These are phyloP conservation scores for Diarsia rubi DNA, from an alignment of 2,888 invertebrate species.

Conservation along the genomic window DNA sequence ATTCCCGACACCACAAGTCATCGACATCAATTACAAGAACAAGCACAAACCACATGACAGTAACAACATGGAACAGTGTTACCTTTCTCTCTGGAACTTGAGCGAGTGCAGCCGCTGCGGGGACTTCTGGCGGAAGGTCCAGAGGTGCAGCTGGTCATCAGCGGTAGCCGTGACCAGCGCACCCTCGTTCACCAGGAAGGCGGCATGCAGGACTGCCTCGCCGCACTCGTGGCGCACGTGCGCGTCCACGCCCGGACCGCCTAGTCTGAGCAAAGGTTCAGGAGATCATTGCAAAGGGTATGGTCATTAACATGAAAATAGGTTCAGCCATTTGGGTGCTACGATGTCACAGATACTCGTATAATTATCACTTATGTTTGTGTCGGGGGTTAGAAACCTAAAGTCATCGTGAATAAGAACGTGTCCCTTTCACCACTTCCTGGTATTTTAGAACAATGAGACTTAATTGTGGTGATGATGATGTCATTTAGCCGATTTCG, in stretches of 20 bases:
- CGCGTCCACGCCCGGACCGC: constrained; percentile 99
- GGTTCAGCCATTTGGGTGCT: neutral
- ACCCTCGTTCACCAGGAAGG: constrained; percentile 99
- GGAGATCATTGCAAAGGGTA: constrained; percentile 69
- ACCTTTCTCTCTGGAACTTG: constrained; percentile 99
- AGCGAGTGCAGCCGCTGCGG: constrained; percentile 99
- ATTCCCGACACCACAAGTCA: constrained; percentile 10
- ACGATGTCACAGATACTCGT: neutral
- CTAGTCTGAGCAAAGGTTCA: constrained; percentile 93
- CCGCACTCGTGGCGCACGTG: constrained; percentile 96
- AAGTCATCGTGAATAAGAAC: neutral
- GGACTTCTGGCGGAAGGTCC: constrained; percentile 98
- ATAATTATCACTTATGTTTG: too few relatives aligned
- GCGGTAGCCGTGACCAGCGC: constrained; percentile 98
- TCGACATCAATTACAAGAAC: neutral
- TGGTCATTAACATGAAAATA: neutral
- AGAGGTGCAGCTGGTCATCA: constrained; percentile 98
- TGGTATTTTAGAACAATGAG: neutral
- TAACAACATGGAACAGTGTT: constrained; percentile 35
- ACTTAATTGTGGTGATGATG: neutral
- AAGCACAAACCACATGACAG: neutral
- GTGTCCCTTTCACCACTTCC: neutral
- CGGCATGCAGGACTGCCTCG: constrained; percentile 96
- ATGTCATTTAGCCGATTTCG: too few relatives aligned
- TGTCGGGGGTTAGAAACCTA: neutral